A percentile compares a stretch with the other conserved stretches of the same genome.
Evolutionary conservation across 2,797 vertebrate species (phyloP).

Genomic region (Bryconaethiops microstoma): DNA sequence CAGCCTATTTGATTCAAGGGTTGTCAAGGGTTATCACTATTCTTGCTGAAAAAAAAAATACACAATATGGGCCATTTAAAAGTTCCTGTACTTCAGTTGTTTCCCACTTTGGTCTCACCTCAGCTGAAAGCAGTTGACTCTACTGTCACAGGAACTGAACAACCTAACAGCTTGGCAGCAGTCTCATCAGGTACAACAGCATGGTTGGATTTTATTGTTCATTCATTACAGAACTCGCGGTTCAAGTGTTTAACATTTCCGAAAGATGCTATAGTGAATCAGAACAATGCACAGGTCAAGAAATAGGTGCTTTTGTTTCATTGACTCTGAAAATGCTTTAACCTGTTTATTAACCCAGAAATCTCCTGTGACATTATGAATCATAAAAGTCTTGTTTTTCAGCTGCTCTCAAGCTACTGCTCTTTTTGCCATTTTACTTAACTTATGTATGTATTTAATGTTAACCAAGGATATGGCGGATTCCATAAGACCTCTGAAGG

Average conservation of each 20-base stretch:
- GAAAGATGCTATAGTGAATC: neutral
- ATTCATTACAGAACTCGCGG: neutral
- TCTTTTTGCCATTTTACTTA: neutral
- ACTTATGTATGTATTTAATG: neutral
- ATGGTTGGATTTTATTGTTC: neutral
- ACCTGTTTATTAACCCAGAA: neutral
- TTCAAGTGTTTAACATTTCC: neutral
- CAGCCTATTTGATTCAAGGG: neutral
- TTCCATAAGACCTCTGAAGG: too few relatives aligned
- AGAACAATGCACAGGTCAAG: neutral
- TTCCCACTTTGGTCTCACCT: neutral
- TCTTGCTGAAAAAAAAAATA: neutral
- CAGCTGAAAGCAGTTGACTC: neutral
- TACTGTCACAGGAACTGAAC: neutral
- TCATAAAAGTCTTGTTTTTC: neutral
- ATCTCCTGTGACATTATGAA: neutral
- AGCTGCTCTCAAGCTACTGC: too few relatives aligned
- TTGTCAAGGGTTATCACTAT: neutral
- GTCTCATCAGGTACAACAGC: neutral
- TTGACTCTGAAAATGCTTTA: neutral
- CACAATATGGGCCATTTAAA: neutral
- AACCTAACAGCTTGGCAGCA: neutral
- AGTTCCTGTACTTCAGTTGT: too few relatives aligned
- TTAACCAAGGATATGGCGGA: too few relatives aligned
- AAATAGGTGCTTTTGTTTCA: constrained; percentile 5